phyloP scores from a whole-genome alignment of 2,113 vertebrate genomes.

The Craseonycteris thonglongyai region DNA sequence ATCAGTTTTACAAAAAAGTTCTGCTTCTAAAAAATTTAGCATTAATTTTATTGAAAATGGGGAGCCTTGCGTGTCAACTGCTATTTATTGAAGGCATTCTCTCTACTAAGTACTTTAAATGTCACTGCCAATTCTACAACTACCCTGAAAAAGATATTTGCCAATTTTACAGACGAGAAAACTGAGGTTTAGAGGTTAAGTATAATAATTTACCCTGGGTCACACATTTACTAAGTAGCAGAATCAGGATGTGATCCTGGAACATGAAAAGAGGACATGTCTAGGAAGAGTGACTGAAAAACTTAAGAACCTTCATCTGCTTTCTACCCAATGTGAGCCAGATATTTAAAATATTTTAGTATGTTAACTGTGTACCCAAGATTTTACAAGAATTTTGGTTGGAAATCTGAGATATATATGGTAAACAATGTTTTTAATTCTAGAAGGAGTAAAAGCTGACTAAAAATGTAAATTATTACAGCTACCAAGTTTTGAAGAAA shows the following conservation, averaged over 20 bases:
- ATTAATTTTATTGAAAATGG: not conserved
- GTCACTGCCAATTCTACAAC: not conserved
- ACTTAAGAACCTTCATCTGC: not conserved
- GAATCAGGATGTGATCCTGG: not conserved
- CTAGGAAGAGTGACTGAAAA: not conserved
- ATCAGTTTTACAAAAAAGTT: not conserved
- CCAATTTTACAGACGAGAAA: not conserved
- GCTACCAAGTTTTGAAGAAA: not conserved
- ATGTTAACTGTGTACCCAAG: not conserved
- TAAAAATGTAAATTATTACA: constrained; percentile 11
- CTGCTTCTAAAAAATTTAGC: not conserved
- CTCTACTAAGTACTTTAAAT: not conserved
- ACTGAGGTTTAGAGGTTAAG: not conserved
- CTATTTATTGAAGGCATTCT: not conserved
- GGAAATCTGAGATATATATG: not conserved
- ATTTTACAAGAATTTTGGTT: not conserved
- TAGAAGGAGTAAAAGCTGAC: constrained; percentile 15
- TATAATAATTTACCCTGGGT: not conserved
- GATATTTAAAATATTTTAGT: not conserved
- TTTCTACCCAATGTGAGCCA: not conserved
- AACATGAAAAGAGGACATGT: not conserved
- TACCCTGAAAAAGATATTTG: not conserved
- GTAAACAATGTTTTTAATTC: constrained; percentile 21
- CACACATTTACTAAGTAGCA: not conserved
- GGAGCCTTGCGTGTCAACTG: not conserved